Evolutionary conservation across 2,113 vertebrate species (phyloP).

Genomic region (Campylomormyrus numenius): DNA sequence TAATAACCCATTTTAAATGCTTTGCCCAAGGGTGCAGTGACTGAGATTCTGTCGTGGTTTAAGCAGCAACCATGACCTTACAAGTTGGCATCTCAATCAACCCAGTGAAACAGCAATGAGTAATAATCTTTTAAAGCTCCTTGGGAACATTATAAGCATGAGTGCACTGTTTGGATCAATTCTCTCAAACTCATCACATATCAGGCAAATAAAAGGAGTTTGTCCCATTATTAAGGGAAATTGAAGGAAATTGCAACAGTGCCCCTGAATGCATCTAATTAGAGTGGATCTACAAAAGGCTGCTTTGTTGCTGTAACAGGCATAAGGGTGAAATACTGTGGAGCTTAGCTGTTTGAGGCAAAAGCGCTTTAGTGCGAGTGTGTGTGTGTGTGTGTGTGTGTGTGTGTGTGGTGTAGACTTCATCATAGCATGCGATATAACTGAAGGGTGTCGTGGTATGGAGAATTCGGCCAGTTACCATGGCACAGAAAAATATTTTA

Average conservation of each 20-base stretch:
- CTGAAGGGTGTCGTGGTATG: background rate
- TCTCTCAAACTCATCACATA: background rate
- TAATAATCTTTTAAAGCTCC: background rate
- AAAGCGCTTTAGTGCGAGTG: background rate
- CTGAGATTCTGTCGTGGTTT: background rate
- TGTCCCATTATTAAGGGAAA: background rate
- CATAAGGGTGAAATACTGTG: background rate
- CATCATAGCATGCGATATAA: background rate
- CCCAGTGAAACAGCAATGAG: background rate
- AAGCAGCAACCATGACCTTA: background rate
- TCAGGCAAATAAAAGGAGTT: background rate
- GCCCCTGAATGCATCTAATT: conserved; percentile 3
- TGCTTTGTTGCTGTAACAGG: background rate
- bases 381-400: background rate
- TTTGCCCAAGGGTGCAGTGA: background rate
- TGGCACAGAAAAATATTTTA: background rate
- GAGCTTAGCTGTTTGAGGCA: background rate
- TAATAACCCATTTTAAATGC: background rate
- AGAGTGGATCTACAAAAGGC: background rate
- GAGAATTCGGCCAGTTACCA: background rate
- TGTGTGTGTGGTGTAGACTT: background rate
- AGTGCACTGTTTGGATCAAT: background rate
- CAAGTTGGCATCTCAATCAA: background rate
- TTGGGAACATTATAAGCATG: background rate
- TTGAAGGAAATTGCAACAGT: conserved; percentile 1